Conservation (phyloP, 2,888 invertebrate species). For the Stenolophus ochropezus region DNA sequence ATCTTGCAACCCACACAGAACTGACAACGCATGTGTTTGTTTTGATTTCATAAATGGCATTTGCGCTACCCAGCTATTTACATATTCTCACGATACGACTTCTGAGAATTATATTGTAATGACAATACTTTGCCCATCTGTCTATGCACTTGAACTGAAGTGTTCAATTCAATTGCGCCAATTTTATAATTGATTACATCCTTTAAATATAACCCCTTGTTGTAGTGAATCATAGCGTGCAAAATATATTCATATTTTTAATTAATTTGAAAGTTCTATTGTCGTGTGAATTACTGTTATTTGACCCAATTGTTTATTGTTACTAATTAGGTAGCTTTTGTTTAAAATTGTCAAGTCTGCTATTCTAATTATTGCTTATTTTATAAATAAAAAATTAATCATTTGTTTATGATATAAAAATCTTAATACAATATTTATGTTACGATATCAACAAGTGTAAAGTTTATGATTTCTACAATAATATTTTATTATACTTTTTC, state of each 20-base stretch:
- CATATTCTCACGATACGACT: background rate
- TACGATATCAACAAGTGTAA: background rate
- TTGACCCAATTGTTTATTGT: conserved; percentile 6
- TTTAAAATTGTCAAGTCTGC: background rate
- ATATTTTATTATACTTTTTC: background rate
- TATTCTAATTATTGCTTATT: background rate
- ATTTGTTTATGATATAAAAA: background rate
- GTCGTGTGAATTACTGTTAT: conserved; percentile 3
- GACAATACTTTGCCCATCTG: background rate
- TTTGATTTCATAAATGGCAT: conserved; percentile 7
- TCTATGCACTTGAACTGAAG: background rate
- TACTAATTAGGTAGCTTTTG: conserved; percentile 5
- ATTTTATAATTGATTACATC: conserved; percentile 40
- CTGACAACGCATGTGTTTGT: background rate
- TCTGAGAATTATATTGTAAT: conserved; percentile 19
- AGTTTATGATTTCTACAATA: background rate
- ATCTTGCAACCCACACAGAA: too few species aligned
- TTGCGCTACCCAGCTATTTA: background rate
- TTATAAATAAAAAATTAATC: background rate
- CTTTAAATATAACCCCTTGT: background rate
- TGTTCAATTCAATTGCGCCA: conserved; percentile 20
- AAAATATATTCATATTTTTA: conserved; percentile 4
- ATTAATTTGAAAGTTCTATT: conserved; percentile 12
- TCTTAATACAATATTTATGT: background rate
- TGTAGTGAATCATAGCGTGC: background rate